phyloP scores from a whole-genome alignment of 2,797 vertebrate species.

The Acanthurus tractus region DNA sequence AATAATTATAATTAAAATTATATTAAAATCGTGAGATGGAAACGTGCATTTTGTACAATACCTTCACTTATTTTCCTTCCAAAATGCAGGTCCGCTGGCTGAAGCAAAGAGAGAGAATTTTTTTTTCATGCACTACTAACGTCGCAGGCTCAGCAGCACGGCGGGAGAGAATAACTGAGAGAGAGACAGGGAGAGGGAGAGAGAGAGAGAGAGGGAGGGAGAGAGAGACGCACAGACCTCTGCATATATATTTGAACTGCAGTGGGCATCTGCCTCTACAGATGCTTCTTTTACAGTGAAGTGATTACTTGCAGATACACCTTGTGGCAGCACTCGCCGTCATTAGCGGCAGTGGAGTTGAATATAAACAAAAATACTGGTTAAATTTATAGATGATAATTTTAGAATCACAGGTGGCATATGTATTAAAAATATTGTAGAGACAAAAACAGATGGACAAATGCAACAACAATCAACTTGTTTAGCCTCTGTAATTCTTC shows the following conservation, averaged over 20 bases:
- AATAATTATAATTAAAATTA: background rate
- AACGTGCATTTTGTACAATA: slow-evolving; percentile 53
- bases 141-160: slow-evolving; percentile 77
- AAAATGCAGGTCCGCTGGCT: slow-evolving; percentile 55
- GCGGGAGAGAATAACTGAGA: slow-evolving; percentile 68
- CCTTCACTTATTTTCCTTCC: slow-evolving; percentile 68
- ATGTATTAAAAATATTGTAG: background rate
- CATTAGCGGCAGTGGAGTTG: background rate
- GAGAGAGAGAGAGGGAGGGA: slow-evolving; percentile 42
- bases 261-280: slow-evolving; percentile 58
- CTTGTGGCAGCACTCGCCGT: background rate
- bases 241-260: slow-evolving; percentile 70
- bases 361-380: background rate
- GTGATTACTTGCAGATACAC: slow-evolving; percentile 22
- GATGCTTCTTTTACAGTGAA: slow-evolving; percentile 24
- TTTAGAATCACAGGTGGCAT: background rate
- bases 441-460: background rate
- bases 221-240: slow-evolving; percentile 58
- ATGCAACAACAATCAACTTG: background rate
- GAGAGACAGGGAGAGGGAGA: slow-evolving; percentile 51
- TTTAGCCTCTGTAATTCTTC: background rate
- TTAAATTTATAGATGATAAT: background rate
- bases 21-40: background rate
- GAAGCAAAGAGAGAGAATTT: slow-evolving; percentile 55
- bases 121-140: slow-evolving; percentile 63